Evolutionary conservation across 1,140 invertebrate species (phyloP), one percentile per base, ranked within the genome.

Genomic region (Platyscapa corneri): DNA sequence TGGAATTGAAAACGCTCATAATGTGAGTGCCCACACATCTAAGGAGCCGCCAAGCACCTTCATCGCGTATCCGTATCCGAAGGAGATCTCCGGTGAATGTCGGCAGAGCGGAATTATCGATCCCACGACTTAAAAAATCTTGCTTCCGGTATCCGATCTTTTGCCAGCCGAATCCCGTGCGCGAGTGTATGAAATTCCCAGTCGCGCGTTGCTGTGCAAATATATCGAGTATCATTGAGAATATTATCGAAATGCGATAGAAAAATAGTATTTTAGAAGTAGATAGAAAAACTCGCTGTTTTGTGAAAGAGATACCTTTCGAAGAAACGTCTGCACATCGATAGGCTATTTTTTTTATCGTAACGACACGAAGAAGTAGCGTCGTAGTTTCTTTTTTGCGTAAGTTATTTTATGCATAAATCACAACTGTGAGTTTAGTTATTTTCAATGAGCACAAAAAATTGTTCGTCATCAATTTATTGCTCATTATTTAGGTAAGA

Each of bases 81-180:
- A 23, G 1, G 16, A 0, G 34, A 1, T 5, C 70, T 74, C 39
- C 37, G 14, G 39, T 46, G 39, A 3, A 34, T n/a, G 1, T 12
- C 3, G 64, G 14, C 18, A 27, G 5, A 42, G 70, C 27, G 27
- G 39, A 72, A 72, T 72, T 82, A 72, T 82, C 46, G 80, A 72
- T 67, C 67, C 27, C 39, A 81, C 64, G 80, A 56, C 46, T 82
- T 30, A 82, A 82, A 82, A 82, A 82, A 82, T 72, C 46, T 27
- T 27, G 42, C 67, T 56, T 82, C 67, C 80, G 67, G 67, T 74
- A 74, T 72, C 67, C 34, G 65, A 82, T 82, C 42, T 39, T 72
- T 56, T 27, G 30, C 16, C 67, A 16, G 10, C 20, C 46, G n/a
- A 12, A 23, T 32, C 67, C 64, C 27, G 42, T 16, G 1, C 16